Percentiles rank a stretch among this genome's conserved stretches.
Evolutionary conservation across 2,797 vertebrate genomes (phyloP).

Genomic region (Austrolebias charrua): DNA sequence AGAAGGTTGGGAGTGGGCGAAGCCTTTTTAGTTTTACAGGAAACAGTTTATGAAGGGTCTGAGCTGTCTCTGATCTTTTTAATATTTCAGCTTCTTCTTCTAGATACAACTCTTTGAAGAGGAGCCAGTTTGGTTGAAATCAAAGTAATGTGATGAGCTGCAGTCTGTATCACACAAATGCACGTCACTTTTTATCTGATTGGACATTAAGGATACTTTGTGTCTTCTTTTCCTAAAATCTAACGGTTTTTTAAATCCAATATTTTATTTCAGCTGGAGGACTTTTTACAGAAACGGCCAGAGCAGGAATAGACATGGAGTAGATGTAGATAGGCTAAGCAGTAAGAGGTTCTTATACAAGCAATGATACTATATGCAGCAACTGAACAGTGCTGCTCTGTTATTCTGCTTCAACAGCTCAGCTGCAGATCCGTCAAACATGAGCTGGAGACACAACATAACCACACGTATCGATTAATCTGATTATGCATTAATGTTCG

Average conservation of each 20-base stretch:
- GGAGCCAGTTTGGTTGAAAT: slow-evolving; percentile 35
- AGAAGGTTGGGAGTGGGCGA: slow-evolving; percentile 4
- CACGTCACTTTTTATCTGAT: slow-evolving; percentile 20
- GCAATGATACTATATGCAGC: neutral
- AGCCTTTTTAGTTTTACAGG: slow-evolving; percentile 30
- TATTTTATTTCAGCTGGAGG: neutral
- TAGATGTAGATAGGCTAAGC: neutral
- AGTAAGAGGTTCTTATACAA: slow-evolving; percentile 2
- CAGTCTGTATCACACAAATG: slow-evolving; percentile 9
- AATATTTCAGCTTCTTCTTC: slow-evolving; percentile 32
- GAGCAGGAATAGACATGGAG: neutral
- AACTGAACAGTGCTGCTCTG: neutral
- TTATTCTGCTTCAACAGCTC: too few relatives aligned
- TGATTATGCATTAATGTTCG: too few relatives aligned
- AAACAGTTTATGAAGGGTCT: slow-evolving; percentile 34
- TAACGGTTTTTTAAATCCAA: slow-evolving; percentile 11
- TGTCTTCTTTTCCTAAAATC: slow-evolving; percentile 12
- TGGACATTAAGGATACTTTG: slow-evolving; percentile 6
- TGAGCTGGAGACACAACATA: neutral
- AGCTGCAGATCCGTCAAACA: too few relatives aligned
- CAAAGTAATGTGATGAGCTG: slow-evolving; percentile 38
- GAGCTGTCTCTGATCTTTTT: slow-evolving; percentile 16
- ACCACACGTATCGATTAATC: neutral
- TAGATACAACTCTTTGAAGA: slow-evolving; percentile 48
- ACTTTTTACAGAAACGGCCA: neutral